A percentile compares a stretch with the other conserved stretches of the same genome.
These are phyloP conservation scores for Heliconius charithonia DNA, from an alignment of 2,888 invertebrate genomes.

Conservation along the genomic window DNA sequence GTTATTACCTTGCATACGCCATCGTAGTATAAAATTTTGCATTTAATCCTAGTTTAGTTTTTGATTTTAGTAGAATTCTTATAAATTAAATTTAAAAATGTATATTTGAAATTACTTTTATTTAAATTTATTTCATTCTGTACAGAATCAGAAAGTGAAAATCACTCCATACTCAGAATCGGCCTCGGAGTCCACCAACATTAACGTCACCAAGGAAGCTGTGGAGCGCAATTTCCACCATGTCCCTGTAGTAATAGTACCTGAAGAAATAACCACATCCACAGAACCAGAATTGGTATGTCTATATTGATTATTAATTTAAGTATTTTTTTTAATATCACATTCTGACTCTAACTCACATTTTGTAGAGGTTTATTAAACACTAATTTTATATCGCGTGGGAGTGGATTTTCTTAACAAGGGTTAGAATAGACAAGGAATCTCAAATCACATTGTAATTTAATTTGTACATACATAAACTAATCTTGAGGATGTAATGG, in stretches of 20 bases:
- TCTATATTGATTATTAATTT: slow-evolving; percentile 31
- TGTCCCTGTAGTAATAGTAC: slow-evolving; percentile 56
- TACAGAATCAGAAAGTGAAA: slow-evolving; percentile 70
- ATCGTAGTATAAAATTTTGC: slow-evolving; percentile 10
- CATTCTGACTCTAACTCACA: slow-evolving; percentile 48
- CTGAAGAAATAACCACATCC: slow-evolving; percentile 63
- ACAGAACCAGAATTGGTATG: slow-evolving; percentile 74
- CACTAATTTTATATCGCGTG: slow-evolving; percentile 58
- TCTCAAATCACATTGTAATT: slow-evolving; percentile 60
- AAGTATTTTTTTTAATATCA: slow-evolving; percentile 38
- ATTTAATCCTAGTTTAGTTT: slow-evolving; percentile 35
- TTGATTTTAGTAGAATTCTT: slow-evolving; percentile 39
- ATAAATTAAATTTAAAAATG: not conserved
- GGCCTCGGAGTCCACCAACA: slow-evolving; percentile 65
- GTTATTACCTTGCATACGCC: slow-evolving; percentile 9
- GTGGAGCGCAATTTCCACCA: slow-evolving; percentile 59
- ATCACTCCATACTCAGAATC: slow-evolving; percentile 73
- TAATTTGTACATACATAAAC: slow-evolving; percentile 64
- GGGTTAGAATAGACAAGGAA: slow-evolving; percentile 62
- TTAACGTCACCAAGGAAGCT: slow-evolving; percentile 60
- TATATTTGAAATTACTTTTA: not conserved
- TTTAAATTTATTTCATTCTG: slow-evolving; percentile 19
- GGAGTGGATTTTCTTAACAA: slow-evolving; percentile 66
- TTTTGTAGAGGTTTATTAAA: slow-evolving; percentile 51
- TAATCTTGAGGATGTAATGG: slow-evolving; percentile 67